Evolutionary conservation across 2,888 invertebrate genomes (phyloP).

Genomic region (Morinoia aosen): DNA sequence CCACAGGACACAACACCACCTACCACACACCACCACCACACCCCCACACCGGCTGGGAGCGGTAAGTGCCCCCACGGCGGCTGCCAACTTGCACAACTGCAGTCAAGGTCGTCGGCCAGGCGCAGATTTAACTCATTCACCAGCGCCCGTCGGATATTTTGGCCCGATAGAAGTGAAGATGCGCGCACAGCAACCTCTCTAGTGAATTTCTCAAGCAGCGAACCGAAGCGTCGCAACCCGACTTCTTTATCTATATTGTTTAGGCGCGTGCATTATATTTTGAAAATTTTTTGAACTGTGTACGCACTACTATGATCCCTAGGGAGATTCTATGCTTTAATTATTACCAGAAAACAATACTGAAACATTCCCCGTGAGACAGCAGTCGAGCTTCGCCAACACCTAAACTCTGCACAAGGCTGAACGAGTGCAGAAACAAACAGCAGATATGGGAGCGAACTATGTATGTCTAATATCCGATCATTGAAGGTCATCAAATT

Average conservation of each 20-base stretch:
- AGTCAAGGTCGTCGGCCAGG: neutral
- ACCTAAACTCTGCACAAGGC: neutral
- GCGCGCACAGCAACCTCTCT: neutral
- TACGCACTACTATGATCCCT: neutral
- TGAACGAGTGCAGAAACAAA: neutral
- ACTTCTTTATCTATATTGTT: no score
- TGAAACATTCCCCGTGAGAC: neutral
- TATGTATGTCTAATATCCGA: no score
- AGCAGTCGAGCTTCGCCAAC: neutral
- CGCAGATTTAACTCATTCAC: constrained; percentile 32
- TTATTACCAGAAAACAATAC: neutral
- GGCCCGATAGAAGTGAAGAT: neutral
- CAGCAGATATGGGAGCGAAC: no score
- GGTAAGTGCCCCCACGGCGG: neutral
- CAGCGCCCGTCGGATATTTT: neutral
- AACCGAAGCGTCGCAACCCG: no score
- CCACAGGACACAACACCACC: no score
- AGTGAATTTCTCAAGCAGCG: no score
- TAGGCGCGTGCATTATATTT: no score
- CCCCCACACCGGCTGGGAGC: no score
- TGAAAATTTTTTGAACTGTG: neutral
- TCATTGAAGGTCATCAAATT: no score
- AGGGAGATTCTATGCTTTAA: neutral
- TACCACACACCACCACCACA: no score
- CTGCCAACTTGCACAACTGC: neutral